Base-by-base conservation (phyloP, 2,888 invertebrate genomes). In the Lochmaea crataegi region DNA sequence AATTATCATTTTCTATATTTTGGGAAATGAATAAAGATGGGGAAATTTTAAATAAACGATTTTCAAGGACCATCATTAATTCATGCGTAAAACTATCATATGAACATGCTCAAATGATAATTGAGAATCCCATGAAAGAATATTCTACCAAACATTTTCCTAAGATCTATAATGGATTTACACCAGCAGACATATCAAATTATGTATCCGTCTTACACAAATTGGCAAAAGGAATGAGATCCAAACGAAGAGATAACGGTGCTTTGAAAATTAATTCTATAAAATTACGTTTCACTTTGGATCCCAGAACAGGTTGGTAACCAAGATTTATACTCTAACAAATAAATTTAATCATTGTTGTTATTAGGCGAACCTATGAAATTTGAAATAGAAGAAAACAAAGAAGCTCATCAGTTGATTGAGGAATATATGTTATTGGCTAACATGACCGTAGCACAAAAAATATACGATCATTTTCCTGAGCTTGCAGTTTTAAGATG, bases 401-500 rank as follows among this genome's bases (percentile, higher is more conserved):
- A 90, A 80, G 94, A 94, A 78, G 94, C 96, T 73, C 94, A 97
- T 85, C 92, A 92, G 87, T 88, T 99, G 73, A 96, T 99, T 78
- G 98, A 99, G 88, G 98, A 98, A 86, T 97, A 96, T 81, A 98
- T 98, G 98, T 88, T 99, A 82, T 86, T 97, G 75, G 97, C 98
- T 0, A 98, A 99, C 86, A 95, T 94, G 89, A 92, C 94, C 2
- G 96, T 97, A 2, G 98, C 98, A 0, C 89, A 90, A 68, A 90
- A 91, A 78, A 93, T 98, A 73, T 89, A 91, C 80, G 87, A 91
- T 6, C 87, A 89, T 60, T 94, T 91, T 85, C 96, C 97, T 0
- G 87, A 92, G 32, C 87, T 92, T 69, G 93, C 97, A 3, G 91
- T 98, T 80, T 88, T 98, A 71, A 91, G 98, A 72, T 90, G 92